phyloP scores from a whole-genome alignment of 1,140 invertebrate genomes.

The Apis cerana region DNA sequence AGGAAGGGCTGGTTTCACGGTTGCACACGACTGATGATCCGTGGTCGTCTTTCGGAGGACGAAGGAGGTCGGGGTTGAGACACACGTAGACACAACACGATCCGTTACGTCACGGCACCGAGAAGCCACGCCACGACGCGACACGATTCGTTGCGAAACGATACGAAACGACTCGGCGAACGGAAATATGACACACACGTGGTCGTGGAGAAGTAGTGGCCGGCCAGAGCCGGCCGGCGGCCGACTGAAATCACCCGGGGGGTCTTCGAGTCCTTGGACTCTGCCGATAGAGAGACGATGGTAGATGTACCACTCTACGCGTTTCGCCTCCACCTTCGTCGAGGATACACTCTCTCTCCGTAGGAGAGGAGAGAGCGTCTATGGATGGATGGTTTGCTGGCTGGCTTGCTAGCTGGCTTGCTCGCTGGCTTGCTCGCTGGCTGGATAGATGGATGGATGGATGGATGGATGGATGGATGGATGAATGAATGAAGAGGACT shows the following conservation, averaged over 20 bases:
- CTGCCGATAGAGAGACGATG: conserved; percentile 74
- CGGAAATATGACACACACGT: conserved; percentile 55
- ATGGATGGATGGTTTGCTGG: conserved; percentile 65
- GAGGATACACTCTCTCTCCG: conserved; percentile 77
- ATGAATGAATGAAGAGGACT: conserved; percentile 81
- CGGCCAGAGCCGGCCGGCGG: conserved; percentile 79
- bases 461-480: conserved; percentile 49
- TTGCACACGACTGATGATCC: not conserved
- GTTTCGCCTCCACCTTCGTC: conserved; percentile 77
- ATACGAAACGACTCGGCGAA: conserved; percentile 7
- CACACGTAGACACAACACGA: not conserved
- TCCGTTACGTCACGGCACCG: not conserved
- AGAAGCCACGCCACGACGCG: not conserved
- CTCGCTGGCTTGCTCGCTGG: conserved; percentile 55
- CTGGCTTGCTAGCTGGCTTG: conserved; percentile 46
- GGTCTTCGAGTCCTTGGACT: conserved; percentile 77
- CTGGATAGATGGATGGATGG: conserved; percentile 60
- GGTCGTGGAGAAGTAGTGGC: conserved; percentile 69
- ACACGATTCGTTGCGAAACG: not conserved
- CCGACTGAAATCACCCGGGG: conserved; percentile 77
- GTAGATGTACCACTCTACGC: conserved; percentile 77
- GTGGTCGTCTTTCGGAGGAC: not conserved
- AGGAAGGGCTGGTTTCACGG: not conserved
- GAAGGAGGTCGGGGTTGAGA: not conserved
- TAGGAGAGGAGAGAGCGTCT: conserved; percentile 71